Conservation (phyloP, 2,113 vertebrate species). For the Megaceryle maxima region DNA sequence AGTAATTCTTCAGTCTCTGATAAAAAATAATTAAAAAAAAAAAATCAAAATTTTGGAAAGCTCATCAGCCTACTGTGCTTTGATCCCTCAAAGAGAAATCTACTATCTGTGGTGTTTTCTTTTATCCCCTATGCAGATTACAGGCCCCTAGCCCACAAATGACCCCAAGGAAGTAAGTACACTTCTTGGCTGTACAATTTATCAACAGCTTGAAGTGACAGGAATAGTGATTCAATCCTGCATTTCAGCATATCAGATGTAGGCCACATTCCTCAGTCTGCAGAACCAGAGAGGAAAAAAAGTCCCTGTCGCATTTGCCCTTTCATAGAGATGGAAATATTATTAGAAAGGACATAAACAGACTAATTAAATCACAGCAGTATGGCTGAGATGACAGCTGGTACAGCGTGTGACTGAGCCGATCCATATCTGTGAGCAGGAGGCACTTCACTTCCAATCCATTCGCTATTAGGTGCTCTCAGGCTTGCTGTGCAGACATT, state of each 20-base stretch:
- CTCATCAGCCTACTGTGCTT: neutral
- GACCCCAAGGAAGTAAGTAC: constrained; percentile 77
- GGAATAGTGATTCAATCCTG: constrained; percentile 77
- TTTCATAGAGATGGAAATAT: constrained; percentile 99
- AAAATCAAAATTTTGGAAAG: neutral
- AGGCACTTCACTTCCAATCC: constrained; percentile 88
- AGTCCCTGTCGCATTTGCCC: constrained; percentile 93
- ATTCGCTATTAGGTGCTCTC: constrained; percentile 85
- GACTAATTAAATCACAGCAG: constrained; percentile 99
- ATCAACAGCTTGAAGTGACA: constrained; percentile 85
- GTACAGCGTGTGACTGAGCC: constrained; percentile 97
- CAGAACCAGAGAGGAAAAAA: constrained; percentile 81
- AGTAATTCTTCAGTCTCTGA: neutral
- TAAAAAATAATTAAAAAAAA: neutral
- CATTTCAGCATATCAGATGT: constrained; percentile 79
- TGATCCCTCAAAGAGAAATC: neutral
- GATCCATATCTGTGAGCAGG: constrained; percentile 96
- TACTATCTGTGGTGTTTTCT: neutral
- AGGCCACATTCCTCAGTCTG: constrained; percentile 88
- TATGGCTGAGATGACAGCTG: constrained; percentile 99
- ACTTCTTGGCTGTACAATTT: constrained; percentile 81
- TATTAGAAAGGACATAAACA: constrained; percentile 99
- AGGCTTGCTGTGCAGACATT: constrained; percentile 87
- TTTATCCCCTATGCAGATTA: constrained; percentile 43
- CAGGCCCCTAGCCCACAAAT: constrained; percentile 62